Evolutionary conservation across 2,113 vertebrate species (phyloP).

Genomic region (Chiloscyllium plagiosum): DNA sequence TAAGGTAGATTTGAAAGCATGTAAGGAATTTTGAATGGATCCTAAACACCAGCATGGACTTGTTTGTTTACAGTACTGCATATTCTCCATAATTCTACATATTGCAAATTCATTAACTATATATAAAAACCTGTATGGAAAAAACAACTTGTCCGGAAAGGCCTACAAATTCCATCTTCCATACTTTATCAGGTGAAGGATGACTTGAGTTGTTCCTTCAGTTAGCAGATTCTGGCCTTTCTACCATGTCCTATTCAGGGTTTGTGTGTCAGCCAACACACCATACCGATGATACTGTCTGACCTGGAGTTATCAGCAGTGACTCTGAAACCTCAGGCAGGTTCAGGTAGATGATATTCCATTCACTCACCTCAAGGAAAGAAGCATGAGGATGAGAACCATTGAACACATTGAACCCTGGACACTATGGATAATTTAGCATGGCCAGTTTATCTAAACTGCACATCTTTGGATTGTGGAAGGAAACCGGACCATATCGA

Average conservation of each 20-base stretch:
- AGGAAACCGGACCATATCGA: no score
- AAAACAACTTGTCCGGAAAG: not conserved
- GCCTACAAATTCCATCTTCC: not conserved
- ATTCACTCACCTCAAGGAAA: not conserved
- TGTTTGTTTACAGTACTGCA: not conserved
- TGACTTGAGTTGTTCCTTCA: not conserved
- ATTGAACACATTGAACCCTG: no score
- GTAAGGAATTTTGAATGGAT: not conserved
- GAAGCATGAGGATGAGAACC: not conserved
- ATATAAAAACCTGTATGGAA: not conserved
- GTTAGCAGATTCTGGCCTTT: not conserved
- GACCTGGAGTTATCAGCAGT: not conserved
- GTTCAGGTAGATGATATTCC: not conserved
- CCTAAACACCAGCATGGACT: not conserved
- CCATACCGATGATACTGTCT: not conserved
- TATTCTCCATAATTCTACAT: not conserved
- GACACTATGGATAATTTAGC: no score
- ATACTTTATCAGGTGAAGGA: not conserved
- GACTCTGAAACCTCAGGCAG: not conserved
- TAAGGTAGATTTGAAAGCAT: not conserved
- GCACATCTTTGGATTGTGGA: no score
- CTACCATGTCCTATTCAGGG: not conserved
- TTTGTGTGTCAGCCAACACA: not conserved
- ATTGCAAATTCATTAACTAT: not conserved
- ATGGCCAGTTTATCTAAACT: not conserved